Base-by-base conservation (phyloP, 2,888 invertebrate species). In the Gryllus longicercus region DNA sequence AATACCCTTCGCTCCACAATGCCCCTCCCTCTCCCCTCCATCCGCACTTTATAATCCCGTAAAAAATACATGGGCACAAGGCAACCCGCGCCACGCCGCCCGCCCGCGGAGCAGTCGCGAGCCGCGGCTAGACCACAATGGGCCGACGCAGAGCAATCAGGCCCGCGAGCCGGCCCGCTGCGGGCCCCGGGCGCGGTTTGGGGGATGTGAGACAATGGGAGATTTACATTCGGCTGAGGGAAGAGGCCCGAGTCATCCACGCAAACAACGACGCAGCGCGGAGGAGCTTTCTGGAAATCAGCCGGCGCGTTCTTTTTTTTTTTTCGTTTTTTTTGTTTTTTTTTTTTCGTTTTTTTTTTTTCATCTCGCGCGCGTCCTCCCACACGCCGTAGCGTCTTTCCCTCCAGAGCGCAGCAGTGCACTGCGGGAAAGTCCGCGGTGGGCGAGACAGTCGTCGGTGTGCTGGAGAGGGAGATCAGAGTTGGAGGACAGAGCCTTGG, bases 11-110 rank as follows among this genome's bases (percentile, higher is more conserved):
- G 38, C 38, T 8, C 38, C n/a, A 63, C 63, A 63, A 63, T 63
- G 16, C 4, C 38, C 38, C 38, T 2, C 25, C 4, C 25, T 2
- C 25, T 2, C 25, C 1, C 38, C 38, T 8, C 38, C 8, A 5
- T 38, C 63, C 63, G 63, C 63, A 63, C 63, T 63, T 63, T 63
- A 63, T 63, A 63, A 63, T 63, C 63, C 63, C n/a, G 63, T 63
- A 63, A 63, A 63, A 63, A 63, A 63, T 63, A 63, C 63, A 63
- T 16, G 63, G 63, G 12, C 16, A 14, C 63, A n/a, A 63, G 63
- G 63, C 63, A 63, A n/a, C 63, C 12, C 63, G 14, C 18, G 2
- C 63, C 63, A 10, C 10, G 16, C 14, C 63, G 16, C 10, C 11
- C 63, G 16, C 63, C 63, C 63, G 5, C 38, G 38, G 38, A 38